Evolutionary conservation across 2,797 vertebrate genomes (phyloP), one percentile per base, ranked within the genome.

Genomic region (Lacerta agilis): DNA sequence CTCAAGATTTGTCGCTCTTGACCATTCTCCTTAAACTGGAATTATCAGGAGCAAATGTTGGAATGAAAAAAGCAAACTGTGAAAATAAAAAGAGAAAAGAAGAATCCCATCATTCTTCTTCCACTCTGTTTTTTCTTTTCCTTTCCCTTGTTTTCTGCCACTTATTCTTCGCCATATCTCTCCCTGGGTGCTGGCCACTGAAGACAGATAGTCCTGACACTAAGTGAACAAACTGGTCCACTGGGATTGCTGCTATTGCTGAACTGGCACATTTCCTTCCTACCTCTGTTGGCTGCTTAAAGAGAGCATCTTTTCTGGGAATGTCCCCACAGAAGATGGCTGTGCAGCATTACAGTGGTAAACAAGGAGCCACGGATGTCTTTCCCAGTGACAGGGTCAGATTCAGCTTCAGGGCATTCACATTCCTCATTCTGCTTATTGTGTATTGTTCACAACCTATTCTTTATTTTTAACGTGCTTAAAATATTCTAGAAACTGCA

Each of bases 171-270:
- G n/a, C 45, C 23, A 79, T 8, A n/a, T 27, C 29, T n/a, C 15
- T 18, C 6, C 29, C 79, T 20, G 20, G 36, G 73, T 33, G 15
- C 45, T 61, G 58, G 75, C 38, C 25, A 79, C 10, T 73, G 67
- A 72, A 73, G 67, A 83, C 79, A 33, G 75, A 64, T 73, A 72
- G n/a, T 79, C 49, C 75, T 77, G 20, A 66, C 82, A 81, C 55
- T 81, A n/a, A 89, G n/a, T 23, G 49, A 84, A 89, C 38, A 80
- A 80, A 89, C 69, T 49, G 18, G 67, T 33, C 80, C 41, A 79
- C 23, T 29, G 73, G 80, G 80, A 79, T 13, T 18, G 23, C 66
- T 38, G 25, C 45, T 58, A 27, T 33, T 86, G 38, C 38, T 69
- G 72, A 78, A 38, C 64, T 71, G 29, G 18, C 49, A 11, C 33